A percentile compares a stretch with the other conserved stretches of the same genome.
Evolutionary conservation across 2,888 invertebrate genomes (phyloP).

Genomic region (Rhodophaea formosa): DNA sequence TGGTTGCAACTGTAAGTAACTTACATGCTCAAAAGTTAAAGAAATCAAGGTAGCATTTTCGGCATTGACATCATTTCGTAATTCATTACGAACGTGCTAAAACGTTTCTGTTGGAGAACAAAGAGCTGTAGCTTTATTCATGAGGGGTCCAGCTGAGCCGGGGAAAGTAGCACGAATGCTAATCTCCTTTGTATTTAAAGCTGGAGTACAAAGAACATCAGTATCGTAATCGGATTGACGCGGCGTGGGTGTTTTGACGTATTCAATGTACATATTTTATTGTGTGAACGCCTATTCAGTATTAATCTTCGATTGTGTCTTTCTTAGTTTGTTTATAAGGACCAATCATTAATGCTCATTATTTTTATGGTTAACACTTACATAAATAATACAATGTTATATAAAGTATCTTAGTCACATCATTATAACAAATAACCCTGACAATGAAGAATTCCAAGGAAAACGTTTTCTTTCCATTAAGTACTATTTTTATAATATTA

Average conservation of each 20-base stretch:
- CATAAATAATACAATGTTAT: too few relatives aligned
- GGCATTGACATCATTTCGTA: background rate
- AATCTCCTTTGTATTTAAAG: slow-evolving; percentile 55
- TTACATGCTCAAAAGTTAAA: background rate
- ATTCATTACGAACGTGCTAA: background rate
- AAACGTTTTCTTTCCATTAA: too few relatives aligned
- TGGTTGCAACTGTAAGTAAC: background rate
- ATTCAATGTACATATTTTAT: slow-evolving; percentile 18
- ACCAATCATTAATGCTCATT: background rate
- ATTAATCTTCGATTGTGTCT: slow-evolving; percentile 4
- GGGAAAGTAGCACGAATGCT: slow-evolving; percentile 65
- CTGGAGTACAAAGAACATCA: slow-evolving; percentile 35
- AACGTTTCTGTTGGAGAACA: slow-evolving; percentile 39
- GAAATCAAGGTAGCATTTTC: background rate
- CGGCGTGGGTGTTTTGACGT: slow-evolving; percentile 15
- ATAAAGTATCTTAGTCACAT: too few relatives aligned
- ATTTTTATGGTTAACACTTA: too few relatives aligned
- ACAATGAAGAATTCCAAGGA: too few relatives aligned
- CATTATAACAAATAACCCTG: too few relatives aligned
- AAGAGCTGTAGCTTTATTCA: slow-evolving; percentile 42
- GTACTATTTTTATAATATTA: too few relatives aligned
- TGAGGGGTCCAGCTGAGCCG: slow-evolving; percentile 35
- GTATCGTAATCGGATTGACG: slow-evolving; percentile 32
- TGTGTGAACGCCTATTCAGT: slow-evolving; percentile 11
- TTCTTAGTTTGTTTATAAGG: background rate